Evolutionary conservation across 2,113 vertebrate genomes (phyloP).

Genomic region (Dasypus novemcinctus): DNA sequence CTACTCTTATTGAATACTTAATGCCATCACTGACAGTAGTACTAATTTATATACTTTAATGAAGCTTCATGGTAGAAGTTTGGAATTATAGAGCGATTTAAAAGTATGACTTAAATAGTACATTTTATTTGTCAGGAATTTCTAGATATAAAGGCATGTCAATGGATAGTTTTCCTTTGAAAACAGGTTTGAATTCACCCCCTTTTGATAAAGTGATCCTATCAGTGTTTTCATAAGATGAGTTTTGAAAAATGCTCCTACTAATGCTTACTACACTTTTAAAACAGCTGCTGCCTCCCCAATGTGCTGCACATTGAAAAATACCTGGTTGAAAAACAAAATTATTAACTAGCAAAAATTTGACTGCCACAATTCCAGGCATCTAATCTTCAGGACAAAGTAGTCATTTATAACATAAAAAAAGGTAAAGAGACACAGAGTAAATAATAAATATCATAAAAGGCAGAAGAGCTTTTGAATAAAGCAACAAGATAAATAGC

Average conservation of each 20-base stretch:
- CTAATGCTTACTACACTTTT: slow-evolving; percentile 46
- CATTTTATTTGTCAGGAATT: slow-evolving; percentile 76
- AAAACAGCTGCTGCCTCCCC: neutral
- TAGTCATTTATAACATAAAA: neutral
- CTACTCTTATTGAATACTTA: slow-evolving; percentile 91
- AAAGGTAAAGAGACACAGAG: slow-evolving; percentile 33
- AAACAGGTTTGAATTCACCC: neutral
- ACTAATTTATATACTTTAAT: slow-evolving; percentile 90
- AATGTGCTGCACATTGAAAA: neutral
- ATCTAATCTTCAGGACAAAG: neutral
- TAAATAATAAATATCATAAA: slow-evolving; percentile 14
- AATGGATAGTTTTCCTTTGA: neutral
- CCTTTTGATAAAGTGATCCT: slow-evolving; percentile 41
- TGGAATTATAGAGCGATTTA: slow-evolving; percentile 82
- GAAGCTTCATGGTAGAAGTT: slow-evolving; percentile 86
- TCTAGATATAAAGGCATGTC: slow-evolving; percentile 58
- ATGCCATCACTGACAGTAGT: slow-evolving; percentile 86
- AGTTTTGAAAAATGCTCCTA: slow-evolving; percentile 39
- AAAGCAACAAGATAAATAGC: neutral
- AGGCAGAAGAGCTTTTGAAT: slow-evolving; percentile 9
- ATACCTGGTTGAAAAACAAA: neutral
- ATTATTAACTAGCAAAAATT: slow-evolving; percentile 16
- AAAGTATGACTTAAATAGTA: slow-evolving; percentile 75
- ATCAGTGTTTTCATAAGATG: slow-evolving; percentile 26
- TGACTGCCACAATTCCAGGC: neutral